Evolutionary conservation across 2,113 vertebrate genomes (phyloP).

Genomic region (Epinephelus cyanopodus): DNA sequence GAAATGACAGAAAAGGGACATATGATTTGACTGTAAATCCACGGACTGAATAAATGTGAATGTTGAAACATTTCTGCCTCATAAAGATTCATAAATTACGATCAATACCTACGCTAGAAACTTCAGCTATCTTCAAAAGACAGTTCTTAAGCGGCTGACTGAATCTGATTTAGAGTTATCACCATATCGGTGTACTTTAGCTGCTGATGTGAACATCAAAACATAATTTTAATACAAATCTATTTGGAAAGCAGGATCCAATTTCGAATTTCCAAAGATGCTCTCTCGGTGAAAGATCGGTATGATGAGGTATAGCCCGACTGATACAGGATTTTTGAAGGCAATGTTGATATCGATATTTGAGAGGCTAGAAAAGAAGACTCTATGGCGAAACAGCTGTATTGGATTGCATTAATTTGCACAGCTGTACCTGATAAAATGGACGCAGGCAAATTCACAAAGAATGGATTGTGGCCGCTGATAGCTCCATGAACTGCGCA

Average conservation of each 20-base stretch:
- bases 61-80: slow-evolving; percentile 9
- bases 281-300: not conserved
- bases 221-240: too few relatives aligned
- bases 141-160: not conserved
- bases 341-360: not conserved
- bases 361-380: not conserved
- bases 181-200: not conserved
- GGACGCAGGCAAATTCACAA: too few relatives aligned
- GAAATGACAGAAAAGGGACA: slow-evolving; percentile 20
- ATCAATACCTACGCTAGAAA: not conserved
- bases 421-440: too few relatives aligned
- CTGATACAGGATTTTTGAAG: not conserved
- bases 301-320: not conserved
- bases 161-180: not conserved
- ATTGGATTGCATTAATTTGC: too few relatives aligned
- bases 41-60: not conserved
- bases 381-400: too few relatives aligned
- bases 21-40: not conserved
- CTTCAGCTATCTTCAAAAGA: not conserved
- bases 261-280: not conserved
- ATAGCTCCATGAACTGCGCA: too few relatives aligned
- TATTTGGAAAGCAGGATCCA: too few relatives aligned
- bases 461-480: too few relatives aligned
- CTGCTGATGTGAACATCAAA: too few relatives aligned
- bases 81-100: not conserved